Evolutionary conservation across 1,140 invertebrate genomes (phyloP).

Genomic region (Bursaphelenchus mucronatus): DNA sequence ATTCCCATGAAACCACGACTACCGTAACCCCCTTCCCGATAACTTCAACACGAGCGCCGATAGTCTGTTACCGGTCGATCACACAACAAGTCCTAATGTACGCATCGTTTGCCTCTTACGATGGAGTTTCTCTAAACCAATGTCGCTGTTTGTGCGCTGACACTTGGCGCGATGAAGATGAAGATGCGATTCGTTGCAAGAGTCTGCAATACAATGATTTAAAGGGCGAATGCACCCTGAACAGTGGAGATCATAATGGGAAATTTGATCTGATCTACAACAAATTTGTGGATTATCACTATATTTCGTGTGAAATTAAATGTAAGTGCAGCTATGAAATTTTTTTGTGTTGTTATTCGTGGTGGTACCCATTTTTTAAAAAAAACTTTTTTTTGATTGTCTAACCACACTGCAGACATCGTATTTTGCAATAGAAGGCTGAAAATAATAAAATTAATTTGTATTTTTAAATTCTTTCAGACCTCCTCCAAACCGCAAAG

Average conservation of each 20-base stretch:
- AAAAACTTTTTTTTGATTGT: no score
- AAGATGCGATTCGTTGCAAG: conserved; percentile 38
- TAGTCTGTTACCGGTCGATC: conserved; percentile 32
- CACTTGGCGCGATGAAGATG: conserved; percentile 37
- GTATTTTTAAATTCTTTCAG: conserved; percentile 9
- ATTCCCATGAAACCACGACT: conserved; percentile 15
- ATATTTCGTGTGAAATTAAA: conserved; percentile 48
- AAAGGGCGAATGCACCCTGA: conserved; percentile 44
- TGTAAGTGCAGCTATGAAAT: conserved; percentile 27
- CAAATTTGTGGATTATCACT: conserved; percentile 49
- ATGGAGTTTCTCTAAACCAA: conserved; percentile 28
- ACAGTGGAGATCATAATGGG: conserved; percentile 51
- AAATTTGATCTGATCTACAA: conserved; percentile 54
- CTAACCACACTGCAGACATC: no score
- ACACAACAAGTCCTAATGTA: conserved; percentile 34
- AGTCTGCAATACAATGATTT: conserved; percentile 48
- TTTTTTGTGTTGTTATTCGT: not conserved
- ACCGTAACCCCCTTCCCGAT: conserved; percentile 19
- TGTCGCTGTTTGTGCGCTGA: conserved; percentile 41
- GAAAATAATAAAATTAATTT: no score
- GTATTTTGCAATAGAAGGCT: no score
- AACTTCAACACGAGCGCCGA: conserved; percentile 8
- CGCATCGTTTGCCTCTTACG: conserved; percentile 16
- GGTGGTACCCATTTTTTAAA: no score
- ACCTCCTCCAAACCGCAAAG: conserved; percentile 33